Evolutionary conservation across 2,888 invertebrate genomes (phyloP).

Genomic region (Philhelius pedissequus): DNA sequence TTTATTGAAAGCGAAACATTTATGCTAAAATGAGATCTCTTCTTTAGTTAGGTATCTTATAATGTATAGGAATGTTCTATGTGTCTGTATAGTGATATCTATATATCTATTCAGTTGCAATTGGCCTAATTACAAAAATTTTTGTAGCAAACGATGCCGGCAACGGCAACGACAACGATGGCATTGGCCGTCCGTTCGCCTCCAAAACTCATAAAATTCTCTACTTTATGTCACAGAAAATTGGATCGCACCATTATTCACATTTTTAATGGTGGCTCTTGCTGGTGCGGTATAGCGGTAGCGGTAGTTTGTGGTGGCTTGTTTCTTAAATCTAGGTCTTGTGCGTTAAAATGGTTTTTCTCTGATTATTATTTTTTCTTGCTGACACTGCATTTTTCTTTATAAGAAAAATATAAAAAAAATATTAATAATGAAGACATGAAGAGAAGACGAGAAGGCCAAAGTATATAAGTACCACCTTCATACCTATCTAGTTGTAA

Average conservation of each 20-base stretch:
- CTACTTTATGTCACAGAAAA: conserved; percentile 67
- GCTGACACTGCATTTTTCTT: conserved; percentile 55
- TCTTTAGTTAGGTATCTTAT: background rate
- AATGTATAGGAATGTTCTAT: no score
- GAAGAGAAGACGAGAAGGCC: background rate
- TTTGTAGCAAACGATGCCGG: conserved; percentile 12
- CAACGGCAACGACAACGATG: conserved; percentile 3
- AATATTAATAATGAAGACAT: background rate
- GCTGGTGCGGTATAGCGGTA: background rate
- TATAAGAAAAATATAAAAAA: conserved; percentile 8
- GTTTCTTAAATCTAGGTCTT: conserved; percentile 58
- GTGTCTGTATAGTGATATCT: background rate
- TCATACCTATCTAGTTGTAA: conserved; percentile 14
- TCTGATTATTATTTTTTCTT: conserved; percentile 34
- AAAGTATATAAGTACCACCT: background rate
- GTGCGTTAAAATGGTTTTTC: conserved; percentile 55
- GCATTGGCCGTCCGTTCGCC: conserved; percentile 56
- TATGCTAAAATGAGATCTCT: conserved; percentile 36
- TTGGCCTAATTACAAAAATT: conserved; percentile 67
- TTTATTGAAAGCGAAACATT: conserved; percentile 52
- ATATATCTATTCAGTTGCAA: conserved; percentile 44
- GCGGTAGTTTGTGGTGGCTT: conserved; percentile 10
- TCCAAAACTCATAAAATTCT: conserved; percentile 58
- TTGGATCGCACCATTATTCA: conserved; percentile 69
- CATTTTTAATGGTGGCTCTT: conserved; percentile 58